Evolutionary conservation across 2,888 invertebrate species (phyloP).

Genomic region (Silvanus unidentatus): DNA sequence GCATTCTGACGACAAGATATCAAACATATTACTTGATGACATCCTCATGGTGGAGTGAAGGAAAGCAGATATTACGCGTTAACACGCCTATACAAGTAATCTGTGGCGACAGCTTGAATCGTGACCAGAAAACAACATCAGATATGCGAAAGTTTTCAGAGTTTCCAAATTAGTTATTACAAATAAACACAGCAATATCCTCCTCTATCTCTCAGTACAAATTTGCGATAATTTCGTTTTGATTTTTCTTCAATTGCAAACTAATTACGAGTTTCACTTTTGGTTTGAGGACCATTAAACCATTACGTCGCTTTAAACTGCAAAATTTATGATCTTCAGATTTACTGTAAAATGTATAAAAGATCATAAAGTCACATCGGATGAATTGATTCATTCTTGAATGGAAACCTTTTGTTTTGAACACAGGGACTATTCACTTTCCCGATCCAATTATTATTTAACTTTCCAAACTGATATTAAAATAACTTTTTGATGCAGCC

Average conservation of each 20-base stretch:
- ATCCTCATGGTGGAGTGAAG: slow-evolving; percentile 32
- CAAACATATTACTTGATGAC: slow-evolving; percentile 27
- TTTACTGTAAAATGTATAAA: slow-evolving; percentile 1
- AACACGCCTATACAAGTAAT: slow-evolving; percentile 44
- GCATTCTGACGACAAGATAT: slow-evolving; percentile 11
- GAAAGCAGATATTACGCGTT: slow-evolving; percentile 42
- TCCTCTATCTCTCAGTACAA: not conserved
- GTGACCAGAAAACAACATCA: slow-evolving; percentile 44
- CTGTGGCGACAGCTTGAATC: slow-evolving; percentile 45
- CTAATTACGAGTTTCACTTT: not conserved
- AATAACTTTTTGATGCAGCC: slow-evolving; percentile 23
- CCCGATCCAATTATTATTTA: slow-evolving; percentile 24
- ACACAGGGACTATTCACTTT: slow-evolving; percentile 12
- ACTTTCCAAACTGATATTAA: slow-evolving; percentile 23
- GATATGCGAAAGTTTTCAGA: slow-evolving; percentile 3
- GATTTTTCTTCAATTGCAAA: not conserved
- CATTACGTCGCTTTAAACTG: too few relatives aligned
- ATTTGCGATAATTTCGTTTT: not conserved
- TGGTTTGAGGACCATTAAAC: too few relatives aligned
- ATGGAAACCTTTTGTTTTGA: slow-evolving; percentile 17
- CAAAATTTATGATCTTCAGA: too few relatives aligned
- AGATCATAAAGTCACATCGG: slow-evolving; percentile 15
- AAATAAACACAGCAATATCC: not conserved
- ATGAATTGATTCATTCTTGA: slow-evolving; percentile 22
- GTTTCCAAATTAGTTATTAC: too few relatives aligned